Base-by-base conservation (phyloP, 2,888 invertebrate genomes). In the Fragum whitleyi region DNA sequence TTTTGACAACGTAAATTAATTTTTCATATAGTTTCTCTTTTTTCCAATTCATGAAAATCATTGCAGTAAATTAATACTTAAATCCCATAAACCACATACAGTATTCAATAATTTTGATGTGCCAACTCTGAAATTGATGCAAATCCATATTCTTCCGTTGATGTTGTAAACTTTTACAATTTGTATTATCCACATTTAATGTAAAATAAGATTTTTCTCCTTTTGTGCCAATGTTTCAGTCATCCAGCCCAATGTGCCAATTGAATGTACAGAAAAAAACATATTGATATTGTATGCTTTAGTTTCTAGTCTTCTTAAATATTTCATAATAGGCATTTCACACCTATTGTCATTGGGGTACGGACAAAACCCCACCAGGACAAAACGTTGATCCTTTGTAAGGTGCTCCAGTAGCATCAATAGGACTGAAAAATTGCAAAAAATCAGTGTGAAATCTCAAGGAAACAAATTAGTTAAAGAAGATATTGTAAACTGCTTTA, bases 201-300 rank as follows among this genome's bases (percentile, higher is more conserved):
- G n/a, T n/a, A 5, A 51, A 51, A n/a, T 51, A 21, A 21, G 51
- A 51, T 21, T 51, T n/a, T 7, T 51, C 14, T 51, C 16, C 51
- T 14, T 51, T 51, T 47, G 47, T 47, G 47, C 47, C 47, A 47
- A 47, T 47, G 47, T 47, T 9, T 16, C 2, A 47, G 47, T 47
- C 47, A 47, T 47, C 47, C 65, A 65, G 65, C 65, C 65, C 65
- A 42, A 28, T 11, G 65, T 65, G 65, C 65, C 65, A 65, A 65
- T 0, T 42, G 0, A 32, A 6, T 65, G 65, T 65, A 65, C 26
- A 65, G 23, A 65, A 36, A 42, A 36, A 36, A 36, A 36, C n/a
- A n/a, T n/a, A 36, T 36, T 36, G 9, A 23, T 65, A 36, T 65
- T 65, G 65, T 65, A 39, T 19, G 23, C 65, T 42, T 39, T 21